Conservation (phyloP, 2,113 vertebrate species). For the Strix uralensis region DNA sequence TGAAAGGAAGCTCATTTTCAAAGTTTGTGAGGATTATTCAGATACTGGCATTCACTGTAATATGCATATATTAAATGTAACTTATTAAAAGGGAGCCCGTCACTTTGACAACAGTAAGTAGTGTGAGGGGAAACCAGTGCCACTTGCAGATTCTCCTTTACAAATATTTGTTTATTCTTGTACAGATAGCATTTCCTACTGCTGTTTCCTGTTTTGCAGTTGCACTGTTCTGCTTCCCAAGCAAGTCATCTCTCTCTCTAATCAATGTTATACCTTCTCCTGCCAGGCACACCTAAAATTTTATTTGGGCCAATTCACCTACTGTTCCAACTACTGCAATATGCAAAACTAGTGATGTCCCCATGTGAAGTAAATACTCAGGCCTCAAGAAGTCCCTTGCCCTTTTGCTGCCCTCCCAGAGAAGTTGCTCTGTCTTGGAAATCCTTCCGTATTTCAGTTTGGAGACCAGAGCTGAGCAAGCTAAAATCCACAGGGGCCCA, state of each 20-base stretch:
- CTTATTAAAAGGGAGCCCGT: not conserved
- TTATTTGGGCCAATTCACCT: not conserved
- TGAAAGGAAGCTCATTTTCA: not conserved
- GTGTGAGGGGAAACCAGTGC: not conserved
- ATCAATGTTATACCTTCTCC: not conserved
- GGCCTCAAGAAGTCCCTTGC: rapidly evolving
- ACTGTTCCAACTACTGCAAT: not conserved
- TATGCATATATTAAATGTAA: not conserved
- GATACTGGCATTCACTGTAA: not conserved
- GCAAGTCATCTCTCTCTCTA: not conserved
- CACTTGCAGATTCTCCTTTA: not conserved
- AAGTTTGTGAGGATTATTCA: not conserved
- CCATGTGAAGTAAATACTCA: not conserved
- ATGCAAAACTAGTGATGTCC: not conserved
- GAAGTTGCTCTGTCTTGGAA: not conserved
- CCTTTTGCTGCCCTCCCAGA: not conserved
- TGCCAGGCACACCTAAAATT: not conserved
- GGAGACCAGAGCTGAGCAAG: not conserved
- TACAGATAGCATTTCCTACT: not conserved
- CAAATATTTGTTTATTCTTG: not conserved
- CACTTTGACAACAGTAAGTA: not conserved
- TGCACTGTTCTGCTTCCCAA: conserved; percentile 10
- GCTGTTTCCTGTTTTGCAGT: conserved; percentile 44
- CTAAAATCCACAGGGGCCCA: rapidly evolving
- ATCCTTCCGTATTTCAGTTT: not conserved